A percentile compares a stretch with the other conserved stretches of the same genome.
Evolutionary conservation across 2,888 invertebrate species (phyloP).

Genomic region (Troglohyphantes excavatus): DNA sequence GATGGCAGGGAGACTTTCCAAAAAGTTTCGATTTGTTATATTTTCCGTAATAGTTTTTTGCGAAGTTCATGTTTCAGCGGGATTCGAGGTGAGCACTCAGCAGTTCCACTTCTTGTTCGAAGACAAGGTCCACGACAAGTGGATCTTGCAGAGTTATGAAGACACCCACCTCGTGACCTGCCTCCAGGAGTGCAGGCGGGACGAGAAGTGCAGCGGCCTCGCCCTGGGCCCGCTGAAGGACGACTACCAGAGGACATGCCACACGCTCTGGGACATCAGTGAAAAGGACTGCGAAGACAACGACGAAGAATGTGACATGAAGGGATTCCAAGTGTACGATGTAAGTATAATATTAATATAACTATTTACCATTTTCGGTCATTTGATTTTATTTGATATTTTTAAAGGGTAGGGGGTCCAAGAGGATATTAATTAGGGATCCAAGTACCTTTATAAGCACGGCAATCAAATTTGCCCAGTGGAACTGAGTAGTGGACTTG

Average conservation of each 20-base stretch:
- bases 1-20: too few species aligned
- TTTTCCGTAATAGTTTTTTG: not conserved
- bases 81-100: not conserved
- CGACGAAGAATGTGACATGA: not conserved
- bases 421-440: too few species aligned
- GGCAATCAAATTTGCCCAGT: too few species aligned
- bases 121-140: slow-evolving; percentile 46
- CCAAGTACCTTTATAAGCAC: too few species aligned
- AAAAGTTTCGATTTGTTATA: too few species aligned
- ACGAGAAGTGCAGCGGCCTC: slow-evolving; percentile 14
- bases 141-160: slow-evolving; percentile 41
- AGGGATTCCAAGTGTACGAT: slow-evolving; percentile 50
- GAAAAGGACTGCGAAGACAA: slow-evolving; percentile 29
- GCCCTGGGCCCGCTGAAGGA: slow-evolving; percentile 45
- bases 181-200: slow-evolving; percentile 43
- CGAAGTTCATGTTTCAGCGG: not conserved
- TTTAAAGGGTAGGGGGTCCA: too few species aligned
- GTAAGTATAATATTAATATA: slow-evolving; percentile 22
- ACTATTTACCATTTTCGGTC: too few species aligned
- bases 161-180: slow-evolving; percentile 25
- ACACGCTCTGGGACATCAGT: slow-evolving; percentile 4
- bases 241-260: slow-evolving; percentile 26
- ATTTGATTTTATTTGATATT: too few species aligned
- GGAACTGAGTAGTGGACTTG: too few species aligned
- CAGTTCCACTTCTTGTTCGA: slow-evolving; percentile 56